Conservation (phyloP, 2,888 invertebrate genomes). For the Dermolepida albohirtum region DNA sequence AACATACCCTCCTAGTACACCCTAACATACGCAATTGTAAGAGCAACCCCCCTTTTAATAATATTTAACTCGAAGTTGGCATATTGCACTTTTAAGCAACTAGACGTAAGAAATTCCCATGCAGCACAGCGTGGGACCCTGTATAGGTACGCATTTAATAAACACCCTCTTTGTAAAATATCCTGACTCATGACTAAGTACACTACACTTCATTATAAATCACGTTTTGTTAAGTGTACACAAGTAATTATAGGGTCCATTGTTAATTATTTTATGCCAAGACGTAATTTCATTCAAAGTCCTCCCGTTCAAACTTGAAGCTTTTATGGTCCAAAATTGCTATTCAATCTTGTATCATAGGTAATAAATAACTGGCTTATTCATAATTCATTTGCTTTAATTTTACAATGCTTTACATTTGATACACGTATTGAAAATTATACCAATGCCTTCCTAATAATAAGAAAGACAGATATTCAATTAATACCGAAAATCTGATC, state of each 20-base stretch:
- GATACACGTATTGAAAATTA: too few relatives aligned
- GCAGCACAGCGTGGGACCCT: constrained; percentile 49
- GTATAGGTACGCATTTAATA: constrained; percentile 49
- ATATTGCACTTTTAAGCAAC: constrained; percentile 7
- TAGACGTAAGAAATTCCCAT: constrained; percentile 48
- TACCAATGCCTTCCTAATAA: too few relatives aligned
- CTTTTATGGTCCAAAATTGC: constrained; percentile 7
- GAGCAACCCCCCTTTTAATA: constrained; percentile 25
- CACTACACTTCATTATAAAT: constrained; percentile 35
- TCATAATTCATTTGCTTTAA: too few relatives aligned
- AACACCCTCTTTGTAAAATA: constrained; percentile 48
- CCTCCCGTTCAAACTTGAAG: constrained; percentile 2
- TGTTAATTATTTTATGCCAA: constrained; percentile 32
- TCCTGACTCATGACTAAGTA: constrained; percentile 40
- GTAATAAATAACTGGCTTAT: neutral
- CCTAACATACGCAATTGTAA: constrained; percentile 42
- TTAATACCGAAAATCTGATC: too few relatives aligned
- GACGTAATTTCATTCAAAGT: constrained; percentile 3
- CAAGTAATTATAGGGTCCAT: constrained; percentile 39
- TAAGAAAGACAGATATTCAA: too few relatives aligned
- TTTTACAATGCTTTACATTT: too few relatives aligned
- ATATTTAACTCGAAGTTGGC: constrained; percentile 12
- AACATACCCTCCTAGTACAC: constrained; percentile 26
- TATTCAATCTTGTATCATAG: neutral
- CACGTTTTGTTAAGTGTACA: constrained; percentile 37